Evolutionary conservation across 2,113 vertebrate genomes (phyloP).

Genomic region (Neodontobutis hainanensis): DNA sequence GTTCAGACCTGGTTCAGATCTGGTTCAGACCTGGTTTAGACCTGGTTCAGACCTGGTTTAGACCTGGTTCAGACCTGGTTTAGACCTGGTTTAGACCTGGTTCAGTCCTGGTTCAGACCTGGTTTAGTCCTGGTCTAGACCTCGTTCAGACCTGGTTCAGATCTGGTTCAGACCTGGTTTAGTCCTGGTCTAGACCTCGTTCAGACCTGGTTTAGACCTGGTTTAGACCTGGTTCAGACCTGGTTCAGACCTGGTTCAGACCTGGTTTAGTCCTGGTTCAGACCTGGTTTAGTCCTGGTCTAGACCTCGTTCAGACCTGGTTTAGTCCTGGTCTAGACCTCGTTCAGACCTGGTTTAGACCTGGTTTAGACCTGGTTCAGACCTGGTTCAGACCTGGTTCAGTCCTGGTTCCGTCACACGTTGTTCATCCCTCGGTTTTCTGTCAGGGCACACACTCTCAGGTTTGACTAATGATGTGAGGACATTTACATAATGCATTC

Average conservation of each 20-base stretch:
- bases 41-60: background rate
- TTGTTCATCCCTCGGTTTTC: too few species aligned
- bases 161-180: background rate
- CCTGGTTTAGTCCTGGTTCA: background rate
- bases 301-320: background rate
- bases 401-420: background rate
- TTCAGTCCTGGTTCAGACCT: background rate
- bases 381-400: background rate
- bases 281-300: background rate
- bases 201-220: too few species aligned
- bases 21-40: background rate
- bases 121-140: background rate
- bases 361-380: background rate
- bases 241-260: background rate
- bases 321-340: background rate
- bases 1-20: too few species aligned
- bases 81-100: background rate
- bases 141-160: background rate
- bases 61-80: background rate
- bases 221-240: background rate
- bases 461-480: too few species aligned
- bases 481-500: too few species aligned
- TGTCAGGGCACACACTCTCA: too few species aligned
- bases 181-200: too few species aligned
- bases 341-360: background rate